Evolutionary conservation across 1,140 invertebrate genomes (phyloP), one percentile per base, ranked within the genome.

Genomic region (Achroia grisella): DNA sequence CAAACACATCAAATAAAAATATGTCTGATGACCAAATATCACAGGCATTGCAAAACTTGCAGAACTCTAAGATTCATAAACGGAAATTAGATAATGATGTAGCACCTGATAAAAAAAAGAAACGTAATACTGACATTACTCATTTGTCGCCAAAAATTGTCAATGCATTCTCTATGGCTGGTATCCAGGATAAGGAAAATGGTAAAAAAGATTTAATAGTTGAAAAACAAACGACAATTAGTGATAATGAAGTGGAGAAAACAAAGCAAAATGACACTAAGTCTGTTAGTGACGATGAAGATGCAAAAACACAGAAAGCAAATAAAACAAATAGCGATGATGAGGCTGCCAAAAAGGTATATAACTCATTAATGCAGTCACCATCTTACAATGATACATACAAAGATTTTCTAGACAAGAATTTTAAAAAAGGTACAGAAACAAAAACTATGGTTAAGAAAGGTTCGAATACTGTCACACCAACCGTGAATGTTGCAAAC

Each of bases 311-410:
- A 8, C 14, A 41, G n/a, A n/a, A n/a, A n/a, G n/a, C n/a, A n/a
- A n/a, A n/a, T n/a, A n/a, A n/a, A n/a, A n/a, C n/a, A n/a, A n/a
- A n/a, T 23, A 17, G 0, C 9, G 30, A 33, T 3, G 31, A 43
- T 2, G 40, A 13, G 1, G 1, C 23, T 15, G 32, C 17, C 6
- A 23, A 6, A 23, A 23, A 3, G 2, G 6, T 3, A 23, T 23
- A 23, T 23, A 50, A 28, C 6, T n/a, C n/a, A 17, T 4, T 15
- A 9, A 15, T 39, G 5, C 40, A 39, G 6, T 45, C 62, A n/a
- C 39, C 58, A 0, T 56, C 61, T 0, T 82, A 79, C 32, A 74
- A 76, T 12, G 78, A 79, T 35, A 62, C 74, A 0, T 80, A 78
- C 33, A 76, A 67, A 39, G 54, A 71, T 17, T 80, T 82, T 41